Evolutionary conservation across 2,797 vertebrate species (phyloP).

Genomic region (Fratercula arctica): DNA sequence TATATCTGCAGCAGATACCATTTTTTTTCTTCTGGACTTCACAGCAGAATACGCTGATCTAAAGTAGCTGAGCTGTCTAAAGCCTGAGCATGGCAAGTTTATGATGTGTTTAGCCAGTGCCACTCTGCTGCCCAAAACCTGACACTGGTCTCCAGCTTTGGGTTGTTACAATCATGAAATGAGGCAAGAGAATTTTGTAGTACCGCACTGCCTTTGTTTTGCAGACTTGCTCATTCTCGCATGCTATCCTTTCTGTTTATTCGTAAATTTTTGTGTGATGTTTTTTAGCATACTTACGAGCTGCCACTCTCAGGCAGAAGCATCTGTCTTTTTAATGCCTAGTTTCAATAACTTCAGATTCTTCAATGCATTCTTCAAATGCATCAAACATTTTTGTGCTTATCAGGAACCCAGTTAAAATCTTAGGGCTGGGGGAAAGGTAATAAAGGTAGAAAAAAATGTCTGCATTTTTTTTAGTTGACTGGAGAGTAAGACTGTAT

Average conservation of each 20-base stretch:
- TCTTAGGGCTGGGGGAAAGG: background rate
- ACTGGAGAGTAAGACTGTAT: background rate
- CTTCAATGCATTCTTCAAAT: background rate
- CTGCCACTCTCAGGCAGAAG: background rate
- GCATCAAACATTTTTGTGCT: background rate
- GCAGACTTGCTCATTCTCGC: background rate
- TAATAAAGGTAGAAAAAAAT: background rate
- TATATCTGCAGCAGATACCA: slow-evolving; percentile 16
- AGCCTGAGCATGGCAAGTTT: background rate
- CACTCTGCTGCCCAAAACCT: background rate
- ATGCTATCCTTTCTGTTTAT: background rate
- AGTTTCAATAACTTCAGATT: background rate
- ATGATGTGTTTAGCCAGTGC: background rate
- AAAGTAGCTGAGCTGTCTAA: background rate
- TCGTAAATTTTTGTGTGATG: background rate
- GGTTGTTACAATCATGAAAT: background rate
- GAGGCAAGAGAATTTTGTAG: background rate
- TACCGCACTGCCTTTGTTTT: background rate
- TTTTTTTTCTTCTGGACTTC: background rate
- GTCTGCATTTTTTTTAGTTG: background rate
- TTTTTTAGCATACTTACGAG: background rate
- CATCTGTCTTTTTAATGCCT: background rate
- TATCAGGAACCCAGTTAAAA: background rate
- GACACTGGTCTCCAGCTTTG: background rate
- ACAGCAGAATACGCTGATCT: background rate